Evolutionary conservation across 2,888 invertebrate genomes (phyloP).

Genomic region (Microplitis deprimator): DNA sequence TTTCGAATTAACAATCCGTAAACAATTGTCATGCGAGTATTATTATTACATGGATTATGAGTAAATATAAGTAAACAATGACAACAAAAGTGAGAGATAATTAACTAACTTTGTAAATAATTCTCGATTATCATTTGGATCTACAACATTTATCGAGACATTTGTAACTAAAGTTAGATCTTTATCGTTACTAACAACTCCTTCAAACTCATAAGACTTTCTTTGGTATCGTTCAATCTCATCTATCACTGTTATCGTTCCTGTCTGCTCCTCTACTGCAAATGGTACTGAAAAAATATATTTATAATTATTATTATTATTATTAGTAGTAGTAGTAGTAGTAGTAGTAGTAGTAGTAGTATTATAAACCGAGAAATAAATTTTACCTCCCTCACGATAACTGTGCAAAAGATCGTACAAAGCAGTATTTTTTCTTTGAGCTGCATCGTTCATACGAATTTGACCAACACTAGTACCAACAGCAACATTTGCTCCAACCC

Average conservation of each 20-base stretch:
- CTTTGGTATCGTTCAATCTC: conserved; percentile 80
- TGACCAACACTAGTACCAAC: conserved; percentile 90
- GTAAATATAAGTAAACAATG: background rate
- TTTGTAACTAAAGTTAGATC: conserved; percentile 84
- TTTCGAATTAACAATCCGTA: background rate
- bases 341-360: too few species aligned
- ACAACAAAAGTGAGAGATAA: background rate
- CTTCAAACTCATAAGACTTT: conserved; percentile 85
- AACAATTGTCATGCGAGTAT: background rate
- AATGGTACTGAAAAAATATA: conserved; percentile 82
- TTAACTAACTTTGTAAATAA: conserved; percentile 77
- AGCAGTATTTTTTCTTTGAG: conserved; percentile 77
- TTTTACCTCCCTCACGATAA: conserved; percentile 84
- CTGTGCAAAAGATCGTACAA: conserved; percentile 87
- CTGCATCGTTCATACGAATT: conserved; percentile 82
- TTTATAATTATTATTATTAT: too few species aligned
- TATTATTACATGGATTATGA: background rate
- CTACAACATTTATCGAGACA: conserved; percentile 87
- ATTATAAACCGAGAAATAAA: conserved; percentile 2
- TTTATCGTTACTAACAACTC: conserved; percentile 79
- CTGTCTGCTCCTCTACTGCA: conserved; percentile 89
- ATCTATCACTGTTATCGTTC: conserved; percentile 88
- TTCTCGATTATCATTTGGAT: conserved; percentile 81
- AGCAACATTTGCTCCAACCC: conserved; percentile 90
- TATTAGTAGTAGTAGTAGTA: too few species aligned